Evolutionary conservation across 2,113 vertebrate genomes (phyloP).

Genomic region (Asarcornis scutulata): DNA sequence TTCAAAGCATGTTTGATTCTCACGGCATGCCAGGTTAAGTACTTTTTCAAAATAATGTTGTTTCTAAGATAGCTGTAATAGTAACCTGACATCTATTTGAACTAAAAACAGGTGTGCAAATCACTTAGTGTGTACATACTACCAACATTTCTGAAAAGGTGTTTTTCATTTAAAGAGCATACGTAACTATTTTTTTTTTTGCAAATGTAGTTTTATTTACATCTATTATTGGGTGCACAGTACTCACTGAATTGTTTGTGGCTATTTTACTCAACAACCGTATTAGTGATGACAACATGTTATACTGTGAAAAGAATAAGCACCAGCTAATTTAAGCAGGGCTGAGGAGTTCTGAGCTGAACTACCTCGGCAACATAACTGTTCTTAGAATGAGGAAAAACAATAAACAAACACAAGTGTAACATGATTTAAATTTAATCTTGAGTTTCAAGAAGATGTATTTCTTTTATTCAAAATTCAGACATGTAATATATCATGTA

Average conservation of each 20-base stretch:
- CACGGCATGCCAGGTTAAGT: background rate
- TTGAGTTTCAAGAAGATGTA: background rate
- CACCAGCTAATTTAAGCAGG: background rate
- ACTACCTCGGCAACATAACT: rapidly evolving
- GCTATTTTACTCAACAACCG: background rate
- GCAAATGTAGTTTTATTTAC: background rate
- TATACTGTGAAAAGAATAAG: background rate
- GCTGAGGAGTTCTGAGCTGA: background rate
- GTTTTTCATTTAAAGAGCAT: background rate
- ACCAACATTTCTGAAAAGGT: background rate
- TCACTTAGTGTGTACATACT: background rate
- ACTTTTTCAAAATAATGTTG: background rate
- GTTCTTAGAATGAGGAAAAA: background rate
- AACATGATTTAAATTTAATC: background rate
- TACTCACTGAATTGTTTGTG: background rate
- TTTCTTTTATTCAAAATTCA: background rate
- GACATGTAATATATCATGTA: rapidly evolving
- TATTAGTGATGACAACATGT: background rate
- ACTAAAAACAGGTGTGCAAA: background rate
- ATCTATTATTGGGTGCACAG: rapidly evolving
- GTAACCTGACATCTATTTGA: background rate
- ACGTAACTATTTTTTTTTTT: background rate
- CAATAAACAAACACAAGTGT: background rate
- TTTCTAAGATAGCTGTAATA: background rate
- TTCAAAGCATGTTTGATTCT: background rate